These are phyloP conservation scores for Trypoxylon attenuatum DNA, from an alignment of 2,888 invertebrate species.

Conservation along the genomic window DNA sequence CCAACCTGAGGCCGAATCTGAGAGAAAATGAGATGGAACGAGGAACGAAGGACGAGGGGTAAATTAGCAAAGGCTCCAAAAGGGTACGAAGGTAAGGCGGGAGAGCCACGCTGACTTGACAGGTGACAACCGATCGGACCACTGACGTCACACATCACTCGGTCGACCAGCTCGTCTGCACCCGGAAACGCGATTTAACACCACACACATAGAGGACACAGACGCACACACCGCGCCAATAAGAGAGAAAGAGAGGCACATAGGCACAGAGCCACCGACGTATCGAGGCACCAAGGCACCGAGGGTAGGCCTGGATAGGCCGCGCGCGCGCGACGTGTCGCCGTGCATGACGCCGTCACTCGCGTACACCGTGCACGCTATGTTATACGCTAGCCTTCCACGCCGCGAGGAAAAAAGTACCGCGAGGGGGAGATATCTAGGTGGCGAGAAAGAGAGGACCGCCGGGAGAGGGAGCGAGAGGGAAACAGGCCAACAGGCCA, in stretches of 20 bases:
- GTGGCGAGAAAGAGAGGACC: constrained; percentile 1
- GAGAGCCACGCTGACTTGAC: constrained; percentile 65
- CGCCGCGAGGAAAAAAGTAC: constrained; percentile 32
- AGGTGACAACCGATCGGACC: constrained; percentile 71
- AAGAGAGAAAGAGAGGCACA: constrained; percentile 29
- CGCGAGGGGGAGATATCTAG: constrained; percentile 5
- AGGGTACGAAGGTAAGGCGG: too few relatives aligned
- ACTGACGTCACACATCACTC: constrained; percentile 71
- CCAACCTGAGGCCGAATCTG: not conserved
- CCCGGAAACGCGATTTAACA: constrained; percentile 39
- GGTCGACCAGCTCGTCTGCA: constrained; percentile 53
- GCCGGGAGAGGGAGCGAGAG: not conserved
- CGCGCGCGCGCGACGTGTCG: constrained; percentile 42
- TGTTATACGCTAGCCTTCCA: constrained; percentile 43
- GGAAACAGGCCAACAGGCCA: not conserved
- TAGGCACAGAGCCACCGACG: constrained; percentile 25
- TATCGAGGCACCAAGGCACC: too few relatives aligned
- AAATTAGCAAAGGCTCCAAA: too few relatives aligned
- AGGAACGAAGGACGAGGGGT: constrained; percentile 35
- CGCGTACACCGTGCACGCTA: constrained; percentile 10
- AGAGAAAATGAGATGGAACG: constrained; percentile 42
- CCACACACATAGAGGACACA: constrained; percentile 36
- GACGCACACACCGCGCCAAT: constrained; percentile 24
- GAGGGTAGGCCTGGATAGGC: too few relatives aligned
- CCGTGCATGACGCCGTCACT: constrained; percentile 35